These are phyloP conservation scores for Nomia melanderi DNA, from an alignment of 1,140 invertebrate species.

Conservation along the genomic window DNA sequence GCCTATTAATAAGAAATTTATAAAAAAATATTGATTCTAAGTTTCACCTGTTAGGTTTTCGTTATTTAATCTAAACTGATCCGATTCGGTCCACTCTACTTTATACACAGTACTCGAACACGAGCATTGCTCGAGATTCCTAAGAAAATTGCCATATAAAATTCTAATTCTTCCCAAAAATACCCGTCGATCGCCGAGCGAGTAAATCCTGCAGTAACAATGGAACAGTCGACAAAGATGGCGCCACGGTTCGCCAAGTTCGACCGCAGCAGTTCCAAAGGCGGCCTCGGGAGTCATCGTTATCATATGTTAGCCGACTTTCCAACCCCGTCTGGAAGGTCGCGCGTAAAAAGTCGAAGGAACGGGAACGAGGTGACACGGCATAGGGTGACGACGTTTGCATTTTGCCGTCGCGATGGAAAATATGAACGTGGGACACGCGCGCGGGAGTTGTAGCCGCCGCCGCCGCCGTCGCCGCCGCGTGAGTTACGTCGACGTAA, in stretches of 20 bases:
- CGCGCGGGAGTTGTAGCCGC: not conserved
- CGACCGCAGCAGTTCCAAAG: not conserved
- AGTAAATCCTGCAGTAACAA: too few species aligned
- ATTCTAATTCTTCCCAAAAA: too few species aligned
- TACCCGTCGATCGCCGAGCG: too few species aligned
- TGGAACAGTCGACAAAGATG: not conserved
- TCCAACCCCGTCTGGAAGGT: not conserved
- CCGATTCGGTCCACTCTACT: too few species aligned
- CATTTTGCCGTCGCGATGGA: not conserved
- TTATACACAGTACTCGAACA: too few species aligned
- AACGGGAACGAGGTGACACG: not conserved
- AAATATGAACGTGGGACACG: constrained; percentile 26
- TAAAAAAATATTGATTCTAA: too few species aligned
- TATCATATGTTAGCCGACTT: not conserved
- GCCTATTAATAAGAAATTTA: too few species aligned
- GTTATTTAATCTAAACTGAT: too few species aligned
- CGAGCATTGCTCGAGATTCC: too few species aligned
- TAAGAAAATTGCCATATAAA: too few species aligned
- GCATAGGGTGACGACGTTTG: not conserved
- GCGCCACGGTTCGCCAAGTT: not conserved
- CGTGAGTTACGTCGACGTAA: constrained; percentile 51
- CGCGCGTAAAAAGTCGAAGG: not conserved
- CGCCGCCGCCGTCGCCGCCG: not conserved
- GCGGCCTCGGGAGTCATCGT: not conserved
- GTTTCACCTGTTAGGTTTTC: too few species aligned